phyloP scores from a whole-genome alignment of 2,113 vertebrate genomes.

The Petroica traversi region DNA sequence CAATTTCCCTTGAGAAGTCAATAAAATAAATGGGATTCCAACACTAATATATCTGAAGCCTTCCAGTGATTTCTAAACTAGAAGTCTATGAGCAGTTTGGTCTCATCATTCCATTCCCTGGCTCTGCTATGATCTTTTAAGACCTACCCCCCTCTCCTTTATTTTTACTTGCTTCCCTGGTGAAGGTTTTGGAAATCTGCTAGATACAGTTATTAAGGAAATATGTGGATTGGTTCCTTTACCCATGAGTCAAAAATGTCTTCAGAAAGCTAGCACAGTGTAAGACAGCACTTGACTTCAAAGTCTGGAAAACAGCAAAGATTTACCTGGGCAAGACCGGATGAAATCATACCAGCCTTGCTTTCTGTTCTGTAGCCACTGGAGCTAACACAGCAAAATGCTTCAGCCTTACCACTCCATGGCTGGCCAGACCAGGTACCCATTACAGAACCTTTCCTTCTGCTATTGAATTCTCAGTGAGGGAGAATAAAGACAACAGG shows the following conservation, averaged over 20 bases:
- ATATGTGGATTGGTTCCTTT: neutral
- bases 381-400: neutral
- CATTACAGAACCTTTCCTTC: neutral
- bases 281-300: neutral
- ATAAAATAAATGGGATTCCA: neutral
- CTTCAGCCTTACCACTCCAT: neutral
- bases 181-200: neutral
- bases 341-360: neutral
- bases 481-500: neutral
- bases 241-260: neutral
- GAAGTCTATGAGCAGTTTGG: neutral
- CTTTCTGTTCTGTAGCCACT: neutral
- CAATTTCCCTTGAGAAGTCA: neutral
- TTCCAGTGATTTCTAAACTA: neutral
- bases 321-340: neutral
- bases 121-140: neutral
- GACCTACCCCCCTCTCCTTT: accelerated
- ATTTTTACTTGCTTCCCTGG: neutral
- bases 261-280: neutral
- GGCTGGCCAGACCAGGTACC: neutral
- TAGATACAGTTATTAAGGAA: neutral
- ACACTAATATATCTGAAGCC: neutral
- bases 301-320: neutral
- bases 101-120: neutral
- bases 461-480: neutral